A percentile compares a stretch with the other conserved stretches of the same genome.
Evolutionary conservation across 2,113 vertebrate genomes (phyloP).

Genomic region (Rhea pennata): DNA sequence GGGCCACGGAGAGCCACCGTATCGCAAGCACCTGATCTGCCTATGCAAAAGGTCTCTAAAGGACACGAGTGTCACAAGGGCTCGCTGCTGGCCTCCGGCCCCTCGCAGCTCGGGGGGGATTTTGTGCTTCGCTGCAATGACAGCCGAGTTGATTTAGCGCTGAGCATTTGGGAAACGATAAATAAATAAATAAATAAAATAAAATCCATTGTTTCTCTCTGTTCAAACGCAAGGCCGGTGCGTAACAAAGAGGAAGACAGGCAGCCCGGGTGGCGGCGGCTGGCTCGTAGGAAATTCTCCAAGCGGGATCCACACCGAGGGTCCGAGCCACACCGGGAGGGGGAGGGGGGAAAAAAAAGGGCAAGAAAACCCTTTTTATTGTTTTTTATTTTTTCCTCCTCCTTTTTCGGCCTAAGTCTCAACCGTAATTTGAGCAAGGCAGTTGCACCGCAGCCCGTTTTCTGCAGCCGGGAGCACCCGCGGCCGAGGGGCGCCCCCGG

Average conservation of each 20-base stretch:
- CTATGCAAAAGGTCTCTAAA: background rate
- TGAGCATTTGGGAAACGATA: background rate
- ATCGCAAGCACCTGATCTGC: background rate
- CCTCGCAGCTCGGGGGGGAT: background rate
- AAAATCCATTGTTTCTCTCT: background rate
- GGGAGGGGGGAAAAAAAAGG: background rate
- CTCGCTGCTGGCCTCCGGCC: background rate
- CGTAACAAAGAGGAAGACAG: conserved; percentile 34
- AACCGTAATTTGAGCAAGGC: background rate
- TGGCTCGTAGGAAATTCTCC: background rate
- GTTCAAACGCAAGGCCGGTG: background rate
- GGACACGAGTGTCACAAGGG: background rate
- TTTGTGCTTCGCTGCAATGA: background rate
- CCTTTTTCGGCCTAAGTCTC: background rate
- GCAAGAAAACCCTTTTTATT: no score
- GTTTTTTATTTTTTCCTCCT: no score
- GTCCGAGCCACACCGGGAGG: background rate
- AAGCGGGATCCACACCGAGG: background rate
- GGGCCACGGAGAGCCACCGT: background rate
- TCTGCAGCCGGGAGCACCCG: no score
- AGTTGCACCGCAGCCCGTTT: background rate
- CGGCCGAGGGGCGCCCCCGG: no score
- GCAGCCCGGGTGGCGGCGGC: background rate
- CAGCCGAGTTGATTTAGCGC: background rate
- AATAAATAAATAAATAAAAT: background rate